phyloP scores from a whole-genome alignment of 2,113 vertebrate genomes.

The Hippolais icterina region DNA sequence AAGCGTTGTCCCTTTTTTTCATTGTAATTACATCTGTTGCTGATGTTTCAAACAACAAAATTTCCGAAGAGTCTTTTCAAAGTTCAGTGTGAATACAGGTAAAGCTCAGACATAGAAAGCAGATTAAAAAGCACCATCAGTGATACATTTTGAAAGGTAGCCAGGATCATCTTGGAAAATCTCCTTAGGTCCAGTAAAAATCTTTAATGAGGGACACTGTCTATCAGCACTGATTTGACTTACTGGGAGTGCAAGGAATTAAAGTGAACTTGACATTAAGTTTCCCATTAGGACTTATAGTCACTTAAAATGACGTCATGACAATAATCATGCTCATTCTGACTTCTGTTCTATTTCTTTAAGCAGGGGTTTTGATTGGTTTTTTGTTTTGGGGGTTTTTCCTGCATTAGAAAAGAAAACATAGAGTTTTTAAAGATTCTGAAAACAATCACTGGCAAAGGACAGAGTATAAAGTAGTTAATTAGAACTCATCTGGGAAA shows the following conservation, averaged over 20 bases:
- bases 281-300: not conserved
- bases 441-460: not conserved
- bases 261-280: not conserved
- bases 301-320: not conserved
- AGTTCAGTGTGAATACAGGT: not conserved
- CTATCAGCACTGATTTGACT: not conserved
- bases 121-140: not conserved
- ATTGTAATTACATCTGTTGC: not conserved
- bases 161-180: not conserved
- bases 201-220: not conserved
- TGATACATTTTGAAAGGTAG: not conserved
- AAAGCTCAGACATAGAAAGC: not conserved
- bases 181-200: not conserved
- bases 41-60: conserved; percentile 6
- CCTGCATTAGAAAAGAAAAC: not conserved
- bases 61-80: not conserved
- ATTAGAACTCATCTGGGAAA: not conserved
- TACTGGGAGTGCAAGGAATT: not conserved
- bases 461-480: not conserved
- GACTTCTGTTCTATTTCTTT: not conserved
- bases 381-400: not conserved
- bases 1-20: not conserved
- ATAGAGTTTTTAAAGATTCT: not conserved
- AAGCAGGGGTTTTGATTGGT: not conserved
- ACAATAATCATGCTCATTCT: not conserved